Evolutionary conservation across 2,888 invertebrate species (phyloP), one percentile per base, ranked within the genome.

Genomic region (Oeneis ivallda): DNA sequence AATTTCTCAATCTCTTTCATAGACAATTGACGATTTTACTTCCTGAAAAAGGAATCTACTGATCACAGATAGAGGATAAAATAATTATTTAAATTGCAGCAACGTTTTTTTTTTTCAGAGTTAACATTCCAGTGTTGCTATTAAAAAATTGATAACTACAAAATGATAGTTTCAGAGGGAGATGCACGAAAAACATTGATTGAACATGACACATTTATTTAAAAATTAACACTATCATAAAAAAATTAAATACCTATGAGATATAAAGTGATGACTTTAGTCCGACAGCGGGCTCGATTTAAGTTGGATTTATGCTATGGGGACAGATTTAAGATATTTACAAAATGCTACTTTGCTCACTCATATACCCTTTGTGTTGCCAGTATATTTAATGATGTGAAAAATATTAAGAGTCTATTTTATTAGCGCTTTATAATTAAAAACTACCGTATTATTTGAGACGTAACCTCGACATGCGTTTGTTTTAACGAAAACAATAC

Each of bases 241-340:
- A 85, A 87, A 85, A 81, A 85, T 89, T 90, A 89, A 89, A 89
- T 89, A 91, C 89, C 91, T 91, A 91, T 90, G 91, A 92, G 91
- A 90, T 90, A 91, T 85, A 77, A 71, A 87, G 79, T 86, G 87
- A 89, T 90, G 91, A 91, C 91, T 91, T 78, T 73, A 81, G 85
- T 79, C 86, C 84, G 79, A 76, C 72, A 69, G 72, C 69, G 77
- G 80, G 84, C 83, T 79, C 83, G 79, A 80, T 80, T 83, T 84
- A 86, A 81, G 79, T 86, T 86, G 86, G 84, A 83, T 91, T 89
- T 89, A 89, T 81, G 82, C 89, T 89, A 90, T 86, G 84, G 87
- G 84, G 86, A 86, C 83, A 85, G 82, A 82, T 79, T 54, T 79
- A 76, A 82, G 79, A 84, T 90, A 91, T 91, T 91, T 91, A 91